A percentile compares a stretch with the other conserved stretches of the same genome.
These are phyloP conservation scores for Lasioglossum leucozonium DNA, from an alignment of 2,888 invertebrate species.

Conservation along the genomic window DNA sequence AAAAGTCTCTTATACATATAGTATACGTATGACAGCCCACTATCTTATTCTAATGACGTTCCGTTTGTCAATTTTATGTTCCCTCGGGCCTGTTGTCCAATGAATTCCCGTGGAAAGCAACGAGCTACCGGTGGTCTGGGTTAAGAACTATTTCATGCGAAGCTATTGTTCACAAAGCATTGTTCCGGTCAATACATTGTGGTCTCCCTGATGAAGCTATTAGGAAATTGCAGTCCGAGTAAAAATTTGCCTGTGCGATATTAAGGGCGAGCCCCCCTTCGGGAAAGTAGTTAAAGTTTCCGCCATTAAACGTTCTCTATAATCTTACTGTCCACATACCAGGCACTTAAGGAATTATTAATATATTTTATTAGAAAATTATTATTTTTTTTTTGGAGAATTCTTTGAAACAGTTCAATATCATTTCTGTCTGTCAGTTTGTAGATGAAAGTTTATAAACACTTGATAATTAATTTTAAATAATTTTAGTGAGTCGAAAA, in stretches of 20 bases:
- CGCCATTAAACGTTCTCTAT: neutral
- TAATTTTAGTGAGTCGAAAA: no score
- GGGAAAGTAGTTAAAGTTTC: neutral
- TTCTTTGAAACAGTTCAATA: neutral
- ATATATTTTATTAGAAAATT: neutral
- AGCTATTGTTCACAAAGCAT: conserved; percentile 55
- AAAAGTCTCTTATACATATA: neutral
- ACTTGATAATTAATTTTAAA: neutral
- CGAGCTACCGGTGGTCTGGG: conserved; percentile 6
- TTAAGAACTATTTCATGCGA: conserved; percentile 42
- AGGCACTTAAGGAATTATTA: neutral
- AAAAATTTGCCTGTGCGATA: conserved; percentile 23
- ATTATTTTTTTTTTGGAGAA: neutral
- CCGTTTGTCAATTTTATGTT: conserved; percentile 14
- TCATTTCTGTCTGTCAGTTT: neutral
- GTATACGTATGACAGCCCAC: neutral
- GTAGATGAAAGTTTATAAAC: neutral
- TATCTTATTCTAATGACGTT: conserved; percentile 20
- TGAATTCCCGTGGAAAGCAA: conserved; percentile 14
- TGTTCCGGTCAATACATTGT: conserved; percentile 56
- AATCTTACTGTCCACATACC: neutral
- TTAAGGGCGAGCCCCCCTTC: neutral
- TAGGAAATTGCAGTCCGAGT: conserved; percentile 6
- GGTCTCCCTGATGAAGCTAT: conserved; percentile 46
- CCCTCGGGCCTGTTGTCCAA: conserved; percentile 17